phyloP scores from a whole-genome alignment of 1,140 invertebrate genomes.

The Lasaia peninsularis region DNA sequence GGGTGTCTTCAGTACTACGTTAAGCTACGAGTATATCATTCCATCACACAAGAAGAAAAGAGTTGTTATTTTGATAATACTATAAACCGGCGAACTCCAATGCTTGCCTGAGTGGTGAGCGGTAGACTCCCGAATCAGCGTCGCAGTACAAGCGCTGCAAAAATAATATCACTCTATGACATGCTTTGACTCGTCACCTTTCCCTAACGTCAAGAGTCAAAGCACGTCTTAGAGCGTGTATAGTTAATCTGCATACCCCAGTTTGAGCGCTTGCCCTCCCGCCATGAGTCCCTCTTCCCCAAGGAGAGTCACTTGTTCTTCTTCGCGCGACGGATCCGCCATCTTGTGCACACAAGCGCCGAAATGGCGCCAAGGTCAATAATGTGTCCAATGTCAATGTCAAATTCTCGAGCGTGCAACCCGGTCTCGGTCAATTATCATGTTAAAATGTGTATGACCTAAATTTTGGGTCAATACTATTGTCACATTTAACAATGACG shows the following conservation, averaged over 20 bases:
- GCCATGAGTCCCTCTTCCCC: slow-evolving; percentile 95
- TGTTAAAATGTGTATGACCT: slow-evolving; percentile 6
- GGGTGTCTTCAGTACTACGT: slow-evolving; percentile 51
- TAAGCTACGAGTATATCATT: slow-evolving; percentile 56
- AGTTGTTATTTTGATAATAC: slow-evolving; percentile 72
- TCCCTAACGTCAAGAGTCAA: slow-evolving; percentile 38
- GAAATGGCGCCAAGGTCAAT: slow-evolving; percentile 66
- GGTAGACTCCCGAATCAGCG: slow-evolving; percentile 83
- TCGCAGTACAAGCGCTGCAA: slow-evolving; percentile 87
- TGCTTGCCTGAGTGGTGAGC: slow-evolving; percentile 87
- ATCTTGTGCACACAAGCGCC: slow-evolving; percentile 83
- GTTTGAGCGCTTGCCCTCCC: slow-evolving; percentile 95
- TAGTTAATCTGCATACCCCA: slow-evolving; percentile 81
- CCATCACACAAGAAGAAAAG: slow-evolving; percentile 70
- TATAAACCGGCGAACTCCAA: slow-evolving; percentile 77
- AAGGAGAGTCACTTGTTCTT: slow-evolving; percentile 95
- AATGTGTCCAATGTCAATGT: slow-evolving; percentile 48
- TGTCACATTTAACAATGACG: not conserved
- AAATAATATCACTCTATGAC: slow-evolving; percentile 75
- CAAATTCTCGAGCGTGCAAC: slow-evolving; percentile 32
- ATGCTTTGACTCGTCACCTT: slow-evolving; percentile 55
- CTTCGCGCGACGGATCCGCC: slow-evolving; percentile 93
- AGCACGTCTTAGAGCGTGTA: slow-evolving; percentile 49
- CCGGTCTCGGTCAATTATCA: slow-evolving; percentile 5
- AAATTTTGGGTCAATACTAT: slow-evolving; percentile 9